Conservation (phyloP, 1,140 invertebrate genomes). For the Drosophila guanche region DNA sequence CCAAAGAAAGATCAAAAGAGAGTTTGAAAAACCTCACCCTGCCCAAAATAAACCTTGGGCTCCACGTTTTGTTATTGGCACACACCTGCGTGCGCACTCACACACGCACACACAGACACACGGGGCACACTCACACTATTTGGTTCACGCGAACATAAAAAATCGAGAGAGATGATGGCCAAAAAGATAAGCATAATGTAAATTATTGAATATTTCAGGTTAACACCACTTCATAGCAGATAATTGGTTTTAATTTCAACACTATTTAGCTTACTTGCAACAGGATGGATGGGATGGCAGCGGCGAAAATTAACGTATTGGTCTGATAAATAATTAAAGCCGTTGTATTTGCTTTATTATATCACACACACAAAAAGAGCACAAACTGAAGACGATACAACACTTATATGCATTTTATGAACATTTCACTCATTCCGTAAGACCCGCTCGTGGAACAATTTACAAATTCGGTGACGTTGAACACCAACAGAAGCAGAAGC, state of each 20-base stretch:
- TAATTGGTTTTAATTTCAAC: slow-evolving; percentile 6
- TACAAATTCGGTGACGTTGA: slow-evolving; percentile 68
- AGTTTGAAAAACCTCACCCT: no score
- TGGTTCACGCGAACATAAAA: slow-evolving; percentile 9
- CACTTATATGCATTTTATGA: slow-evolving; percentile 47
- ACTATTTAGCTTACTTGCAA: slow-evolving; percentile 14
- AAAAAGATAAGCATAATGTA: slow-evolving; percentile 23
- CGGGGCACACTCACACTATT: slow-evolving; percentile 3
- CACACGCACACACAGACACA: slow-evolving; percentile 18
- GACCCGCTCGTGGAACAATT: slow-evolving; percentile 58
- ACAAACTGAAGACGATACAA: slow-evolving; percentile 8
- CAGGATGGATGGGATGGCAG: background rate
- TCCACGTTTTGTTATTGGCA: slow-evolving; percentile 38
- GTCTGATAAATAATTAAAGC: slow-evolving; percentile 18
- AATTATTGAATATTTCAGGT: slow-evolving; percentile 26
- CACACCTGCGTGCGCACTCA: slow-evolving; percentile 59
- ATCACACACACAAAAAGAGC: slow-evolving; percentile 32
- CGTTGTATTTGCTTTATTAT: slow-evolving; percentile 36
- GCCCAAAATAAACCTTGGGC: no score
- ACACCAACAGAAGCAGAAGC: slow-evolving; percentile 12
- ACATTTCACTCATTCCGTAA: slow-evolving; percentile 17
- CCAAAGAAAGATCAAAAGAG: no score
- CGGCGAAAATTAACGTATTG: no score
- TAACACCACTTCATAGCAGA: slow-evolving; percentile 14
- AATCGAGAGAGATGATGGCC: slow-evolving; percentile 1